These are phyloP conservation scores for Atherinomorus stipes DNA, from an alignment of 2,113 vertebrate species.

Conservation along the genomic window DNA sequence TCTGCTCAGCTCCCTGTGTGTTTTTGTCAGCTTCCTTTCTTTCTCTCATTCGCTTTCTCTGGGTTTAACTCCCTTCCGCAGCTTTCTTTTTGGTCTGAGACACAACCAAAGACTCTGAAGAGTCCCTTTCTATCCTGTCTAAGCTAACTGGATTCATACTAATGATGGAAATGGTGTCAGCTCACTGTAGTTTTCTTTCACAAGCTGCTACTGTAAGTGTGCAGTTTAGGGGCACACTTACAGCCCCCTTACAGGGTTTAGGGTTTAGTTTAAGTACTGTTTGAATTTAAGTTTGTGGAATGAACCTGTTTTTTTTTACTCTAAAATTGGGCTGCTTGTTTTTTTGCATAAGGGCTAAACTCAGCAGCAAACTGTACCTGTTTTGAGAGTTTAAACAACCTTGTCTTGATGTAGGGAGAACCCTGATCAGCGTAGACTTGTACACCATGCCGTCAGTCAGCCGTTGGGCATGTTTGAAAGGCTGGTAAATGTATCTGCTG, in stretches of 20 bases:
- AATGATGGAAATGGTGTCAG: constrained; percentile 8
- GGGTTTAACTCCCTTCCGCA: constrained; percentile 26
- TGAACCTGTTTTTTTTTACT: too few species aligned
- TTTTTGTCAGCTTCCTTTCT: constrained; percentile 59
- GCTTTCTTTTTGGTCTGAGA: constrained; percentile 35
- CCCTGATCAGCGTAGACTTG: too few species aligned
- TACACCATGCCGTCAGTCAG: too few species aligned
- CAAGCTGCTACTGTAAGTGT: constrained; percentile 19
- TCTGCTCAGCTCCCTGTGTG: constrained; percentile 61
- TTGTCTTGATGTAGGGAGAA: too few species aligned
- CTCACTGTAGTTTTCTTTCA: constrained; percentile 6
- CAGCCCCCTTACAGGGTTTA: too few species aligned
- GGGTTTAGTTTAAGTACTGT: too few species aligned
- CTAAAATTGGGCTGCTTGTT: too few species aligned
- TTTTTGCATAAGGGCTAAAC: too few species aligned
- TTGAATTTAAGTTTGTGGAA: neutral
- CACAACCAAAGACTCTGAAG: constrained; percentile 52
- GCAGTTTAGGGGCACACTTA: constrained; percentile 1
- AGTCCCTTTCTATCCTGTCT: constrained; percentile 21
- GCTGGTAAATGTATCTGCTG: too few species aligned
- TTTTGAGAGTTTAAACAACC: too few species aligned
- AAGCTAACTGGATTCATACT: constrained; percentile 30
- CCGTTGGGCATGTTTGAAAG: too few species aligned
- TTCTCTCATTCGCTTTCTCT: constrained; percentile 25
- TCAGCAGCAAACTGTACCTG: too few species aligned